Conservation (phyloP, 2,113 vertebrate genomes). For the Tragelaphus scriptus region DNA sequence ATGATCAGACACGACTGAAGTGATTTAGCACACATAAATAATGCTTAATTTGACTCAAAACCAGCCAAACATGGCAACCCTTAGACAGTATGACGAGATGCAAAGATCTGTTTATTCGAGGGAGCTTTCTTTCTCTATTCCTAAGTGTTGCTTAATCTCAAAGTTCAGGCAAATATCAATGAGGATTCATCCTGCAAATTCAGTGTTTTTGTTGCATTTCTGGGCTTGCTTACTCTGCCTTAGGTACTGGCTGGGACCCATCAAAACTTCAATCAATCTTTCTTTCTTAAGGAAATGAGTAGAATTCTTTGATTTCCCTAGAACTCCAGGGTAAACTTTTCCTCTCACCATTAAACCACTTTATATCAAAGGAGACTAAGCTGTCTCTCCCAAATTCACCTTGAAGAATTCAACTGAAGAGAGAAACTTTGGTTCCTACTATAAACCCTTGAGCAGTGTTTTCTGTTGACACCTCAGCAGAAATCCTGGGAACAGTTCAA, state of each 20-base stretch:
- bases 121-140: neutral
- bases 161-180: conserved; percentile 41
- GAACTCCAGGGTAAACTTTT: conserved; percentile 28
- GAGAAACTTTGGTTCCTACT: neutral
- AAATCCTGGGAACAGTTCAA: neutral
- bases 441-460: neutral
- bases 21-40: neutral
- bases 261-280: conserved; percentile 50
- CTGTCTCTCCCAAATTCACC: neutral
- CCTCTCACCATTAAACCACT: conserved; percentile 24
- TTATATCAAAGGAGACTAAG: conserved; percentile 49
- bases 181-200: neutral
- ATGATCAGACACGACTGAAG: neutral
- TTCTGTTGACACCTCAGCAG: neutral
- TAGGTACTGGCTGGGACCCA: conserved; percentile 29
- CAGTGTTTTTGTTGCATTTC: conserved; percentile 31
- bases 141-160: neutral
- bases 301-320: conserved; percentile 46
- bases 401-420: neutral
- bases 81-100: neutral
- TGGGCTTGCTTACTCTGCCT: conserved; percentile 28
- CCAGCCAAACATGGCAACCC: neutral
- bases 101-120: neutral
- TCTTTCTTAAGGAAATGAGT: conserved; percentile 49
- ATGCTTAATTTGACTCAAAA: neutral